Base-by-base conservation (phyloP, 1,140 invertebrate genomes). In the Octopus bimaculoides region DNA sequence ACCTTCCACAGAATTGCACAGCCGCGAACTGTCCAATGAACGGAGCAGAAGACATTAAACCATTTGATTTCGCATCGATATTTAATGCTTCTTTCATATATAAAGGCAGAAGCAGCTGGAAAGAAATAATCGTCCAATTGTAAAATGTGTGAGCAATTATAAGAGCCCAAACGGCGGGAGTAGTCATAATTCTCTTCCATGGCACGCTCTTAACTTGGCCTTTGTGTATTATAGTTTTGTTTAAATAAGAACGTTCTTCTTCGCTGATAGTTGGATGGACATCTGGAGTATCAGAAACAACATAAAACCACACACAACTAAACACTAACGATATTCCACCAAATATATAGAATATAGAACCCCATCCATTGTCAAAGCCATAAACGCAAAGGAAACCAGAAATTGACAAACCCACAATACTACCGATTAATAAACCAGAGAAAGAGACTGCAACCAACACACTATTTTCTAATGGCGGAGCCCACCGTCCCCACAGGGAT, bases 21-120 rank as follows among this genome's bases (percentile, higher is more conserved):
- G 94, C 91, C 41, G 96, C 90, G 0, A 94, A 93, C 94, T 96
- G 96, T 4, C 93, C 93, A 55, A 97, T 86, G 90, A 97, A 97
- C 5, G 96, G 96, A 73, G 97, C 90, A 52, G 95, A 95, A 1
- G 96, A 97, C 77, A 96, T 90, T 0, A 96, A 90, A 26, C 96
- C 96, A 89, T 97, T 96, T 95, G 9, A 8, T 77, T 53, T 53
- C n/a, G 85, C 80, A 53, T 83, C 82, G 78, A 85, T 85, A 56
- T 83, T 80, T 17, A 83, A 78, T 10, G 83, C 80, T 75, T 84
- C 83, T 76, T 81, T 83, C 83, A 84, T 84, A 54, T 80, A 84
- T 10, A 77, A 78, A 5, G 83, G 83, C 17, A 84, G 41, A 7
- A 56, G 66, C 10, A 79, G 80, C 10, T 81, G 71, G 9, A 84